These are phyloP conservation scores for Pherbina coryleti DNA, from an alignment of 2,888 invertebrate species.

Conservation along the genomic window DNA sequence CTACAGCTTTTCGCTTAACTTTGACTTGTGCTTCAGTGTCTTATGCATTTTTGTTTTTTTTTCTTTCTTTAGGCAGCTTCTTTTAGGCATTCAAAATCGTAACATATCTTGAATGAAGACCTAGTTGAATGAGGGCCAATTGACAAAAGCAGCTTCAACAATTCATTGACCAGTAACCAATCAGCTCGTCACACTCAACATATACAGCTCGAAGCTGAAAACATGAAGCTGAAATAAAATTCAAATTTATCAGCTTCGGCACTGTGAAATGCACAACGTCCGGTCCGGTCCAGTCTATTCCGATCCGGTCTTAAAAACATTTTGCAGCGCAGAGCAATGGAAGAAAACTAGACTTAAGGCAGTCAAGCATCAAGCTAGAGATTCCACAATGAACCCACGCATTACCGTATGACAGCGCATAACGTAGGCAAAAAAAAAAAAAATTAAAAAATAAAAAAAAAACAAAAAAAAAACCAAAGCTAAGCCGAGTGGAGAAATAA, in stretches of 20 bases:
- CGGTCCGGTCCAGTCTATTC: not conserved
- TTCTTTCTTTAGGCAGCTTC: too few species aligned
- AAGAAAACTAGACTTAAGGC: not conserved
- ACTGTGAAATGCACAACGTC: not conserved
- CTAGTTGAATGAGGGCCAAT: not conserved
- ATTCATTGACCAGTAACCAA: slow-evolving; percentile 8
- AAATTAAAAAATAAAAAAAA: not conserved
- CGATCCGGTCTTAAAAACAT: not conserved
- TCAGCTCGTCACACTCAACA: not conserved
- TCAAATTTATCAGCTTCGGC: slow-evolving; percentile 3
- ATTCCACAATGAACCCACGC: slow-evolving; percentile 30
- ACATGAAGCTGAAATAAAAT: not conserved
- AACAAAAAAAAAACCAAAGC: not conserved
- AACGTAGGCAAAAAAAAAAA: not conserved
- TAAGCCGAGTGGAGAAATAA: not conserved
- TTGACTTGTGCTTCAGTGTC: too few species aligned
- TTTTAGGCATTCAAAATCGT: not conserved
- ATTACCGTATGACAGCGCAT: slow-evolving; percentile 18
- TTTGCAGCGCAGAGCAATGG: not conserved
- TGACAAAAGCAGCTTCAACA: not conserved
- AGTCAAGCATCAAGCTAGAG: not conserved
- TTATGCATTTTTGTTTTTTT: too few species aligned
- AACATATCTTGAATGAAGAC: not conserved
- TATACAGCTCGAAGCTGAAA: not conserved
- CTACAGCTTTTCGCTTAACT: too few species aligned